These are phyloP conservation scores for Eupsittula cactorum DNA, from an alignment of 2,113 vertebrate species.

Conservation along the genomic window DNA sequence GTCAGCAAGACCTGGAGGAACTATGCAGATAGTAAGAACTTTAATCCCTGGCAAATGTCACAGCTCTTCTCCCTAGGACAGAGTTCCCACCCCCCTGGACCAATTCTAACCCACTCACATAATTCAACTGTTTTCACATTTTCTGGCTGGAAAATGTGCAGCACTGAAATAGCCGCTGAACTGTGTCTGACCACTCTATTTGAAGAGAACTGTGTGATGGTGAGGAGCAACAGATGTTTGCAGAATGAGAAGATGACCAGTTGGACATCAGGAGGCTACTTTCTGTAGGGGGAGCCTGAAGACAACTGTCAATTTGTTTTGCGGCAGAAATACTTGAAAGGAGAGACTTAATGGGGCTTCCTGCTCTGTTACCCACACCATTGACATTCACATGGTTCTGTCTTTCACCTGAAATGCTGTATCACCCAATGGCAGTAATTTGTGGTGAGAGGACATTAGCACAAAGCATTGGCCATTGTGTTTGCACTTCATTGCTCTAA, in stretches of 20 bases:
- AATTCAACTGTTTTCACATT: not conserved
- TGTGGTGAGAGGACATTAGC: not conserved
- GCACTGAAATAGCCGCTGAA: not conserved
- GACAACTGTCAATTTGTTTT: not conserved
- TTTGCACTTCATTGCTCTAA: not conserved
- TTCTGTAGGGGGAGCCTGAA: not conserved
- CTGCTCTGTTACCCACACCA: not conserved
- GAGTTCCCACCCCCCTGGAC: not conserved
- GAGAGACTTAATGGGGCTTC: not conserved
- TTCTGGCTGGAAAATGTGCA: not conserved
- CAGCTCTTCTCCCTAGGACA: not conserved
- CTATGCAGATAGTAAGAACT: not conserved
- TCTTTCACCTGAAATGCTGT: not conserved
- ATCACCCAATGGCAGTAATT: not conserved
- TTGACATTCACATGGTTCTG: not conserved
- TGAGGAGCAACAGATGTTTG: not conserved
- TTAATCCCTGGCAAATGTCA: not conserved
- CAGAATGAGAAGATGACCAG: not conserved
- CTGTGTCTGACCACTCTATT: not conserved
- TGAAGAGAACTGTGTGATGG: not conserved
- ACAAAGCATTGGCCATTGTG: not conserved
- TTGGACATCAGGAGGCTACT: not conserved
- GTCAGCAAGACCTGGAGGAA: not conserved
- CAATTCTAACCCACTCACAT: not conserved
- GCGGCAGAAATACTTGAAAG: not conserved